Evolutionary conservation across 2,888 invertebrate species (phyloP).

Genomic region (Smittia aterrima): DNA sequence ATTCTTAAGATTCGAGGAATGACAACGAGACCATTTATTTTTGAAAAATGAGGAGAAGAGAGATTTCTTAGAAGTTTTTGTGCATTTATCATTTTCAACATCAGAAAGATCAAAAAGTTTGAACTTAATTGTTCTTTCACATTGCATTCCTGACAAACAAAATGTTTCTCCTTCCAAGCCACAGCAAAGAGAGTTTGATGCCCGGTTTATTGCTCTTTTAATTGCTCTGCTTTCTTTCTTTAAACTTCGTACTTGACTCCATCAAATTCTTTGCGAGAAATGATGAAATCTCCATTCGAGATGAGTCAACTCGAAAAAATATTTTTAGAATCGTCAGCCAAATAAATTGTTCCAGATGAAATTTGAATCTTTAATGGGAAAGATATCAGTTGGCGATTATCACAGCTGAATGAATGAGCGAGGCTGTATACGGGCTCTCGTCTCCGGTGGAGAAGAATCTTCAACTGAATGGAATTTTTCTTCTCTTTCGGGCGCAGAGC

Average conservation of each 20-base stretch:
- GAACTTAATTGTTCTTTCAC: slow-evolving; percentile 45
- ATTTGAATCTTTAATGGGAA: slow-evolving; percentile 15
- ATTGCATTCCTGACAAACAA: background rate
- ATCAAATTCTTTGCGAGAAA: background rate
- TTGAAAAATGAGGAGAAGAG: background rate
- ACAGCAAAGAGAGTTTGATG: too few species aligned
- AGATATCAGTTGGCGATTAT: background rate
- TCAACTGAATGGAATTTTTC: background rate
- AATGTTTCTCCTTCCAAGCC: background rate
- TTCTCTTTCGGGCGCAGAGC: background rate
- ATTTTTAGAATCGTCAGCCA: slow-evolving; percentile 1
- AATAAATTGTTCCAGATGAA: background rate
- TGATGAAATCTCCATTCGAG: background rate
- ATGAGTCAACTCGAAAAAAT: background rate
- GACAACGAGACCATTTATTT: background rate
- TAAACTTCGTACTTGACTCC: too few species aligned
- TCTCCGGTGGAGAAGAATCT: background rate
- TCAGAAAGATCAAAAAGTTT: slow-evolving; percentile 45
- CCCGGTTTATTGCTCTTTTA: too few species aligned
- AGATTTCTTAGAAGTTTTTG: background rate
- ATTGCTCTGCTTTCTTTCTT: background rate
- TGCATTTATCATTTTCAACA: background rate
- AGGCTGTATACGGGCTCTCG: background rate
- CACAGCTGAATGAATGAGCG: background rate
- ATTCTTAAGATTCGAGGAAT: background rate